Base-by-base conservation (phyloP, 2,113 vertebrate species). In the Tetraodon nigroviridis region DNA sequence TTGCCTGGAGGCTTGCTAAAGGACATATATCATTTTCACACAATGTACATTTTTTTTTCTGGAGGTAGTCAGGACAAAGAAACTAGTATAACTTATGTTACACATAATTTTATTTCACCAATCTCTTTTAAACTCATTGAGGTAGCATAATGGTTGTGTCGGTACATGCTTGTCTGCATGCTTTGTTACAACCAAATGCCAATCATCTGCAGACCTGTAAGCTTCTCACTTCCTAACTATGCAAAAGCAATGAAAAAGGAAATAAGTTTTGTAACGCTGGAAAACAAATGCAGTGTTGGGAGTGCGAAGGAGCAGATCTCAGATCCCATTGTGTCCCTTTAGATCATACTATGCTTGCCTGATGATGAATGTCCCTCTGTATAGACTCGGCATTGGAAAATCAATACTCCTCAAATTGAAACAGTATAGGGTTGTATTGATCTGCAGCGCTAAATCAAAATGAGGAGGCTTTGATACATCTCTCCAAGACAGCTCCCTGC, bases 401-500 rank as follows among this genome's bases (percentile, higher is more conserved):
- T 98, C 97, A 92, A 97, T 98, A 92, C 85, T 90, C 90, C 87
- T 92, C 94, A 99, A 98, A 95, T 98, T 97, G 95, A 95, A 97
- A 96, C 94, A 95, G 93, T 98, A 95, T 99, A 96, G 94, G 92
- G 91, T 93, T 80, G 75, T 96, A 98, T 97, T 95, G 97, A 99
- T 98, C 95, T 78, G 81, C 82, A 82, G 85, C 76, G 88, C 91
- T 93, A 94, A 97, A 94, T 94, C 95, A 94, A 93, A 93, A 94
- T 57, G 87, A 92, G 91, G 79, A 91, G 91, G 87, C 92, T 95
- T 94, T 93, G 90, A 96, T 95, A 93, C 92, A 87, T 93, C 93
- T 94, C 91, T 90, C 84, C 91, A 76, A 91, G 94, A 95, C 94
- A 94, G 91, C 87, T 89, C 90, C 84, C 90, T 92, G 88, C 87